These are phyloP conservation scores for Myotis daubentonii DNA, from an alignment of 2,797 vertebrate species.

Conservation along the genomic window DNA sequence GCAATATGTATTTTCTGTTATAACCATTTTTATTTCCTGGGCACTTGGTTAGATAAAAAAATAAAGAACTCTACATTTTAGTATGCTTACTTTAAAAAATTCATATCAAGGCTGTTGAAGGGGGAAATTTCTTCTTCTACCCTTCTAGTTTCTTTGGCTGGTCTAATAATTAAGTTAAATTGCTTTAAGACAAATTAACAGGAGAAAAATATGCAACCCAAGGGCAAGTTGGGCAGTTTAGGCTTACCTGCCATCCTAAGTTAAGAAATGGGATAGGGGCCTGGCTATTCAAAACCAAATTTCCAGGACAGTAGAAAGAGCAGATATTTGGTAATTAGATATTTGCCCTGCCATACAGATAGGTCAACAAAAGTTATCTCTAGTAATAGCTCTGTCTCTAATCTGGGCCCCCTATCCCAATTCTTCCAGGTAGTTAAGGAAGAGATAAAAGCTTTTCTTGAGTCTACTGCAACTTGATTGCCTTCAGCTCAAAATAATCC, in stretches of 20 bases:
- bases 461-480: neutral
- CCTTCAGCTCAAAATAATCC: neutral
- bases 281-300: too few species aligned
- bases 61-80: neutral
- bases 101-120: neutral
- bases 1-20: neutral
- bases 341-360: neutral
- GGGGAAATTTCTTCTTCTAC: neutral
- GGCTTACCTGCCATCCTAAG: too few species aligned
- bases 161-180: neutral
- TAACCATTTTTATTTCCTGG: neutral
- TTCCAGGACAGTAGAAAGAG: neutral
- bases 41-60: conserved; percentile 20
- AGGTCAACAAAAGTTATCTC: neutral
- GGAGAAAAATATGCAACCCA: neutral
- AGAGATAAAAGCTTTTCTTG: neutral
- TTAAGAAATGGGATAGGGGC: neutral
- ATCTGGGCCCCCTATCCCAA: neutral
- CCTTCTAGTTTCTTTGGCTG: neutral
- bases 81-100: neutral
- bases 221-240: neutral
- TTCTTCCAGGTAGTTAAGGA: neutral
- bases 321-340: neutral
- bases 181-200: neutral
- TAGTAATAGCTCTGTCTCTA: neutral